Evolutionary conservation across 2,888 invertebrate genomes (phyloP).

Genomic region (Dusona sp.): DNA sequence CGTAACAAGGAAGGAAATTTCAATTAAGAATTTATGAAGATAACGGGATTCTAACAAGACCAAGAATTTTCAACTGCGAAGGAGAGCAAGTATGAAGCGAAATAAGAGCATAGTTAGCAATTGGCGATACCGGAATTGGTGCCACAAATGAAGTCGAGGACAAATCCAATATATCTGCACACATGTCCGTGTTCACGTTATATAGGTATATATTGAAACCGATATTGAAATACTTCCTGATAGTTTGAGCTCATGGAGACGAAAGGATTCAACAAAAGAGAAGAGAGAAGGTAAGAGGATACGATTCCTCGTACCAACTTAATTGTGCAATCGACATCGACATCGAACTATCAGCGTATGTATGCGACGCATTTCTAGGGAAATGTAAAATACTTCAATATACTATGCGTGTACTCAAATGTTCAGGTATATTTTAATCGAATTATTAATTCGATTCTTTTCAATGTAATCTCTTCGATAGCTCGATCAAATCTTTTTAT

Average conservation of each 20-base stretch:
- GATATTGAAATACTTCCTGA: constrained; percentile 38
- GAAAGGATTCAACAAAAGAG: constrained; percentile 17
- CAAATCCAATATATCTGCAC: constrained; percentile 24
- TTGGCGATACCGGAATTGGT: background rate
- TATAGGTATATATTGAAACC: background rate
- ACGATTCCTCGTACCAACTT: constrained; percentile 9
- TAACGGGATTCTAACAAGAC: background rate
- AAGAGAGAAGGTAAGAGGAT: background rate
- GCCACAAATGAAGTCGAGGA: background rate
- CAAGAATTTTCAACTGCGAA: background rate
- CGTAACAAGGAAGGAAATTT: background rate
- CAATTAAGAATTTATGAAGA: background rate
- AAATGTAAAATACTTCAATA: constrained; percentile 10
- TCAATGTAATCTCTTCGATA: background rate
- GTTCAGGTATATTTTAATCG: background rate
- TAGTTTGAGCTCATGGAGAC: constrained; percentile 14
- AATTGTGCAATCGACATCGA: constrained; percentile 19
- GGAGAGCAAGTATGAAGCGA: background rate
- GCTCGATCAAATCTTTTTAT: no score
- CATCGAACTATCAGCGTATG: background rate
- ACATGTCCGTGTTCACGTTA: background rate
- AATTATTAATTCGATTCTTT: background rate
- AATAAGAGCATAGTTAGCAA: background rate
- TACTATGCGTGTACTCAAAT: background rate
- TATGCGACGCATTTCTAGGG: background rate